phyloP scores from a whole-genome alignment of 35 echinoderm and acorn worm species.

The Diadema setosum region DNA sequence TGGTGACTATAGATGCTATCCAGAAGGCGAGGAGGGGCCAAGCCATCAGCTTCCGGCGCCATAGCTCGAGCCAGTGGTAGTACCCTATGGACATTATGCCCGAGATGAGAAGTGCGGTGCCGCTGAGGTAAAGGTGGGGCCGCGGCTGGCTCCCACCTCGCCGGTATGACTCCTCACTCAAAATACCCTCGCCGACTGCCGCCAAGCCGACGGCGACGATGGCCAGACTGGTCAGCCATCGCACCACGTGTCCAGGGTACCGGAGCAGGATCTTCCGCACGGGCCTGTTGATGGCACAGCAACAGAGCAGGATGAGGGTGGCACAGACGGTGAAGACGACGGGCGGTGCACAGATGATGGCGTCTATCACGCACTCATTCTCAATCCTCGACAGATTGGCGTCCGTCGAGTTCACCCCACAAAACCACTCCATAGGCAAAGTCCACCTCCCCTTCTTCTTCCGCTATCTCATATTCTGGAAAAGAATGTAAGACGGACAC shows the following conservation, averaged over 20 bases:
- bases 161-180: slow-evolving; percentile 30
- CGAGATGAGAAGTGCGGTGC: slow-evolving; percentile 11
- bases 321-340: neutral
- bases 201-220: neutral
- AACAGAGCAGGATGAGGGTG: neutral
- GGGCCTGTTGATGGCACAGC: neutral
- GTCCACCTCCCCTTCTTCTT: no score
- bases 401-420: slow-evolving; percentile 8
- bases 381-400: neutral
- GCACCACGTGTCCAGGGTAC: slow-evolving; percentile 32
- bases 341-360: neutral
- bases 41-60: slow-evolving; percentile 40
- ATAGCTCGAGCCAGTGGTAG: slow-evolving; percentile 72
- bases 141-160: slow-evolving; percentile 8
- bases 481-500: no score
- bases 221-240: slow-evolving; percentile 25
- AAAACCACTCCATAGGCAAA: slow-evolving; percentile 64
- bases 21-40: slow-evolving; percentile 74
- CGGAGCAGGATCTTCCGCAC: neutral
- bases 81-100: slow-evolving; percentile 54
- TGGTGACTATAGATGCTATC: slow-evolving; percentile 3
- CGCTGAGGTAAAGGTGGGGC: slow-evolving; percentile 70
- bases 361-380: neutral
- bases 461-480: no score
- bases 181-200: slow-evolving; percentile 44